phyloP scores from a whole-genome alignment of 2,797 vertebrate genomes.

The Dipus sagitta region DNA sequence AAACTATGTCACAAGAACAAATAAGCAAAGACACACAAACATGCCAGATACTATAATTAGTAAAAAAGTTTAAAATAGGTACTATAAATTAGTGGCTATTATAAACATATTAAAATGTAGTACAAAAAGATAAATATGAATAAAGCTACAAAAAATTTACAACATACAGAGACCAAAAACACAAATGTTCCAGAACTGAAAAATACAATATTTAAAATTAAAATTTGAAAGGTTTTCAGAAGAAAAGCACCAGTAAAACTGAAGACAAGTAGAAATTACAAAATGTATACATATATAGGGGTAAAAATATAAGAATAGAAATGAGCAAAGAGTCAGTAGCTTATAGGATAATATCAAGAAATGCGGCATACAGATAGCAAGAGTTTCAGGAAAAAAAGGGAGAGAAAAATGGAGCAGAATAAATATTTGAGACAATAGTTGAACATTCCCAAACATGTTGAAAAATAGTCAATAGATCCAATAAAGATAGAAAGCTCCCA shows the following conservation, averaged over 20 bases:
- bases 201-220: not conserved
- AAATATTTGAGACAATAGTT: not conserved
- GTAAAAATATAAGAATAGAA: not conserved
- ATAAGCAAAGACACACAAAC: not conserved
- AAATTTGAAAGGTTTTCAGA: slow-evolving; percentile 19
- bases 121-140: not conserved
- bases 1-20: not conserved
- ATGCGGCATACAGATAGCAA: not conserved
- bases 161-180: not conserved
- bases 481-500: not conserved
- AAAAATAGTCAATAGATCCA: slow-evolving; percentile 5
- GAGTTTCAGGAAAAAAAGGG: not conserved
- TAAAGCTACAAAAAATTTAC: not conserved
- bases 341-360: not conserved
- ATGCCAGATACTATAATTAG: not conserved
- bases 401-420: not conserved
- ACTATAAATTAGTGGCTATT: not conserved
- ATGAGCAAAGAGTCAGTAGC: not conserved
- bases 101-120: not conserved
- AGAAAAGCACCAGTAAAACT: not conserved
- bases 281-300: not conserved
- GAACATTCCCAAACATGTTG: not conserved
- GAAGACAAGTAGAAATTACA: not conserved
- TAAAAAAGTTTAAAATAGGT: not conserved
- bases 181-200: not conserved